These are phyloP conservation scores for Dasyprocta punctata DNA, from an alignment of 2,113 vertebrate species.

Conservation along the genomic window DNA sequence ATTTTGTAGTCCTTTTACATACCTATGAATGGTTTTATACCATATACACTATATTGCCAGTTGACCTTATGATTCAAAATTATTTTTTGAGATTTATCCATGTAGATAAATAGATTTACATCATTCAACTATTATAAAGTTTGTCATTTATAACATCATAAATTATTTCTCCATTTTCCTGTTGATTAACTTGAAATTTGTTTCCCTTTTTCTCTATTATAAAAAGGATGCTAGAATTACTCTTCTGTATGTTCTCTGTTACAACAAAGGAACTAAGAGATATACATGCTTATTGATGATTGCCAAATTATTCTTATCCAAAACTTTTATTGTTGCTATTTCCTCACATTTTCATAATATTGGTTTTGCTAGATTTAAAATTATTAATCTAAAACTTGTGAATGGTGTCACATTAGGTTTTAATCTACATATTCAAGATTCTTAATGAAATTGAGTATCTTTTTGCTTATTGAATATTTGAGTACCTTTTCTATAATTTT, in stretches of 20 bases:
- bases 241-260: neutral
- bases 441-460: neutral
- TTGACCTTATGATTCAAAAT: neutral
- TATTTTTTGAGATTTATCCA: conserved; percentile 20
- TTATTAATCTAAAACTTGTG: neutral
- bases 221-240: neutral
- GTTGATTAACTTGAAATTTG: conserved; percentile 43
- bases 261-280: neutral
- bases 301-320: conserved; percentile 15
- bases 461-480: neutral
- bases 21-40: neutral
- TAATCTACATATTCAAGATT: neutral
- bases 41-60: neutral
- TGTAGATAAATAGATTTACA: conserved; percentile 22
- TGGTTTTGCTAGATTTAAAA: neutral
- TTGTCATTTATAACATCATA: neutral
- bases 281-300: neutral
- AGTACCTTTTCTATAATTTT: neutral
- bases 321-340: neutral
- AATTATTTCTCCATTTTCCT: conserved; percentile 57
- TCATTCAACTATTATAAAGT: neutral
- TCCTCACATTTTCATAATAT: neutral
- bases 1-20: neutral
- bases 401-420: neutral
- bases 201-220: conserved; percentile 50